Conservation (phyloP, 2,888 invertebrate genomes). For the Drosophila borealis region DNA sequence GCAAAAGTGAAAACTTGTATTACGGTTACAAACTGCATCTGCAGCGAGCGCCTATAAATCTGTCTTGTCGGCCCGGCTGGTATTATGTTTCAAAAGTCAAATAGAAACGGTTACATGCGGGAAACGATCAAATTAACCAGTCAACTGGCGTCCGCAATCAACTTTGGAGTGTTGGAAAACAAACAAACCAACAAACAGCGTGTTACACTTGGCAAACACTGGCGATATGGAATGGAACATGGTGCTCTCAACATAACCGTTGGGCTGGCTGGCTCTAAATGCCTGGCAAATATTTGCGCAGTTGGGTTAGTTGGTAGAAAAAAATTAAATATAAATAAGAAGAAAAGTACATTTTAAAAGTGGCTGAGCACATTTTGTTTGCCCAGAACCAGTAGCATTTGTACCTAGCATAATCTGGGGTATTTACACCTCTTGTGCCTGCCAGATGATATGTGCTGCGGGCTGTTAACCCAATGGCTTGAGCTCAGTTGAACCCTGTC, state of each 20-base stretch:
- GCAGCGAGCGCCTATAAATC: slow-evolving; percentile 51
- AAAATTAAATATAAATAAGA: slow-evolving; percentile 1
- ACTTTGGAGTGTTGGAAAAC: slow-evolving; percentile 67
- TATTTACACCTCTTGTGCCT: slow-evolving; percentile 63
- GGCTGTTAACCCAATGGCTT: slow-evolving; percentile 34
- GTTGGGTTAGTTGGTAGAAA: slow-evolving; percentile 29
- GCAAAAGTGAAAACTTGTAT: slow-evolving; percentile 70
- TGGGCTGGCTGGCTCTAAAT: slow-evolving; percentile 26
- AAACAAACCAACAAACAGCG: slow-evolving; percentile 74
- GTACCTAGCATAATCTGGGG: slow-evolving; percentile 63
- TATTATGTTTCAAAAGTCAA: slow-evolving; percentile 52
- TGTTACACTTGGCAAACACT: slow-evolving; percentile 74
- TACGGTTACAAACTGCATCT: slow-evolving; percentile 37
- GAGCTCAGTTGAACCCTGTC: slow-evolving; percentile 12
- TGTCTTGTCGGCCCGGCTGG: slow-evolving; percentile 38
- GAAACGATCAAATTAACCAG: slow-evolving; percentile 20
- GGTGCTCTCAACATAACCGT: slow-evolving; percentile 4
- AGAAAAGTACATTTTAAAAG: slow-evolving; percentile 42
- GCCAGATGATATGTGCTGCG: slow-evolving; percentile 25
- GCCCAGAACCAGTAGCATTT: slow-evolving; percentile 54
- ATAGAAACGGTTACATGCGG: slow-evolving; percentile 27
- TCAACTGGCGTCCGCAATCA: slow-evolving; percentile 45
- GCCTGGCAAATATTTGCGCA: slow-evolving; percentile 66
- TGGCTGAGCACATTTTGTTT: slow-evolving; percentile 46
- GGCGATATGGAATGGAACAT: slow-evolving; percentile 27